Conservation (phyloP, 2,797 vertebrate species). For the Miichthys miiuy region DNA sequence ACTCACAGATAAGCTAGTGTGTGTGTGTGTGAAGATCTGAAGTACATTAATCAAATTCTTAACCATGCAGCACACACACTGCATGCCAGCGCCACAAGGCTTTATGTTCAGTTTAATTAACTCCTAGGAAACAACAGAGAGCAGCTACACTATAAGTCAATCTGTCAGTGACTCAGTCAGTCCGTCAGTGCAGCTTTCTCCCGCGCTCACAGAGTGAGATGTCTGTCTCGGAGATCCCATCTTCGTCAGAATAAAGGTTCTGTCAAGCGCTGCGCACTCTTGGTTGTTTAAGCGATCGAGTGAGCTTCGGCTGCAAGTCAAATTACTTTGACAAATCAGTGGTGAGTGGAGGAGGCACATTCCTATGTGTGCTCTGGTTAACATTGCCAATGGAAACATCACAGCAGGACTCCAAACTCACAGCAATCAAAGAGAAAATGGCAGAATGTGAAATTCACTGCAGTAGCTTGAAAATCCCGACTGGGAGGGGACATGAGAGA, state of each 20-base stretch:
- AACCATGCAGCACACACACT: constrained; percentile 40
- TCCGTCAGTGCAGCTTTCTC: constrained; percentile 28
- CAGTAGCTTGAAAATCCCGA: constrained; percentile 17
- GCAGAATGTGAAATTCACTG: constrained; percentile 28
- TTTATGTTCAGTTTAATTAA: constrained; percentile 60
- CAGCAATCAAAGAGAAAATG: constrained; percentile 51
- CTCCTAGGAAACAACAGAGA: constrained; percentile 41
- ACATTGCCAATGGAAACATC: constrained; percentile 51
- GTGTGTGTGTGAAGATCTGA: constrained; percentile 21
- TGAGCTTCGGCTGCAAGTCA: constrained; percentile 44
- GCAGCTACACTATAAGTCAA: constrained; percentile 44
- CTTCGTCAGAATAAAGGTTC: constrained; percentile 35
- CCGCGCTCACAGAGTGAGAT: constrained; percentile 42
- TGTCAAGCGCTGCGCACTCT: constrained; percentile 18
- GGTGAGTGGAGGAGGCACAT: constrained; percentile 29
- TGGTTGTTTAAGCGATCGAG: constrained; percentile 30
- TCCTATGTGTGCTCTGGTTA: constrained; percentile 44
- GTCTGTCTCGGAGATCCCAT: constrained; percentile 45
- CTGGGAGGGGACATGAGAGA: constrained; percentile 28
- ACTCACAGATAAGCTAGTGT: constrained; percentile 21
- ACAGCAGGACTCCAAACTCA: constrained; percentile 30
- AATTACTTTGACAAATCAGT: constrained; percentile 55
- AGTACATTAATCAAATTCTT: constrained; percentile 54
- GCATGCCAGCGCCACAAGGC: constrained; percentile 32
- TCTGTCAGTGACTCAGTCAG: constrained; percentile 47